Conservation (phyloP, 1,140 invertebrate species). For the Venustaconcha ellipsiformis region DNA sequence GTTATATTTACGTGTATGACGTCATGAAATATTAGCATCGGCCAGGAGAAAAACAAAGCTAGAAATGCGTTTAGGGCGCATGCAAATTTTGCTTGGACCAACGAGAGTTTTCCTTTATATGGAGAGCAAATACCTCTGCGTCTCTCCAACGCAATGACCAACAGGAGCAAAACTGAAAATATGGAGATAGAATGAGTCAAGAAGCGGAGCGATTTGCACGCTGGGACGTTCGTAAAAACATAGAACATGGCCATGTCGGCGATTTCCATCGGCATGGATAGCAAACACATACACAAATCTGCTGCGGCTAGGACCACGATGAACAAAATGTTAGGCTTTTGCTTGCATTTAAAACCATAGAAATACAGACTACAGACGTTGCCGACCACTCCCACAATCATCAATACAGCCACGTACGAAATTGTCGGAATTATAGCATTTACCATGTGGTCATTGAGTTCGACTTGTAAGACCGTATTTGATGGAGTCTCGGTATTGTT, state of each 20-base stretch:
- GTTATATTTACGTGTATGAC: conserved; percentile 13
- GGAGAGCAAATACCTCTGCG: conserved; percentile 44
- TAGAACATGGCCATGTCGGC: conserved; percentile 37
- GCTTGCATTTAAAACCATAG: conserved; percentile 25
- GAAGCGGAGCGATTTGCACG: conserved; percentile 38
- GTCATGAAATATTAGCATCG: conserved; percentile 14
- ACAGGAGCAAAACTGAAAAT: conserved; percentile 36
- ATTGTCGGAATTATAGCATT: conserved; percentile 28
- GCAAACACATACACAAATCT: conserved; percentile 38
- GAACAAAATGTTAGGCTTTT: conserved; percentile 34
- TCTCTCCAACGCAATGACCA: conserved; percentile 44
- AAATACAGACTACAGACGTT: conserved; percentile 37
- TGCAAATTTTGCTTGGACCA: conserved; percentile 17
- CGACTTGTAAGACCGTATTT: neutral
- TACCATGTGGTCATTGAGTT: conserved; percentile 32
- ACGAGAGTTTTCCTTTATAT: conserved; percentile 27
- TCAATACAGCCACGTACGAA: conserved; percentile 31
- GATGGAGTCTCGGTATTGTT: neutral
- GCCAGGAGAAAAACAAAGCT: conserved; percentile 20
- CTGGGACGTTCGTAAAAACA: conserved; percentile 28
- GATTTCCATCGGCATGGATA: conserved; percentile 49
- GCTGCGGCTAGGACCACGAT: conserved; percentile 44
- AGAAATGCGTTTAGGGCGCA: conserved; percentile 8
- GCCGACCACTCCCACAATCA: conserved; percentile 30
- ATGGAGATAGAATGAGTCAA: conserved; percentile 30